These are phyloP conservation scores for Marcusenius ussheri DNA, from an alignment of 2,113 vertebrate genomes.

Conservation along the genomic window DNA sequence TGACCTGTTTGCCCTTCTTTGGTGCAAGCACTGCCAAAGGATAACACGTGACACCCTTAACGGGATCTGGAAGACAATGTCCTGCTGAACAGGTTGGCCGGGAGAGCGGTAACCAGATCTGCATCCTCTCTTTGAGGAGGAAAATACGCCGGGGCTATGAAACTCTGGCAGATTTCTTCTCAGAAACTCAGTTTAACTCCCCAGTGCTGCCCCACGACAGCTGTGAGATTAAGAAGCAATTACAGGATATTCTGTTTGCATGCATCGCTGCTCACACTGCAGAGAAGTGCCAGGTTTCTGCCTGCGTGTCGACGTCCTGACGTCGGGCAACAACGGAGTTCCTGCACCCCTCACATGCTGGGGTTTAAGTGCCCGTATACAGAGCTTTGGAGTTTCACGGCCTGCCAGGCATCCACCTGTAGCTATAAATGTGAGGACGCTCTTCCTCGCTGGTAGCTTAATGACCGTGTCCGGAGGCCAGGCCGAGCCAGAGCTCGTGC, in stretches of 20 bases:
- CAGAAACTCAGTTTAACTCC: background rate
- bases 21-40: background rate
- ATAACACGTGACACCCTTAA: background rate
- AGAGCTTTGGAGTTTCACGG: background rate
- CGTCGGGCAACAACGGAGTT: background rate
- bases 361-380: background rate
- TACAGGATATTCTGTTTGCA: background rate
- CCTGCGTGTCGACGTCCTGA: background rate
- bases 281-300: background rate
- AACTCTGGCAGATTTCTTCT: background rate
- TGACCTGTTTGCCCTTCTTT: background rate
- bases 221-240: conserved; percentile 6
- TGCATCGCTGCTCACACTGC: background rate
- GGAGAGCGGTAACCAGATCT: background rate
- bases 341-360: background rate
- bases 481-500: background rate
- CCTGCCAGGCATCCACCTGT: background rate
- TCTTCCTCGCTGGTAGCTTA: background rate
- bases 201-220: background rate
- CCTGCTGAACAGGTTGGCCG: background rate
- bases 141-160: background rate
- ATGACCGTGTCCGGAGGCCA: conserved; percentile 11
- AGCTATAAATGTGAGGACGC: background rate
- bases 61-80: background rate
- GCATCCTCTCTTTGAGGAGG: background rate